Evolutionary conservation across 2,113 vertebrate genomes (phyloP).

Genomic region (Nematolebias whitei): DNA sequence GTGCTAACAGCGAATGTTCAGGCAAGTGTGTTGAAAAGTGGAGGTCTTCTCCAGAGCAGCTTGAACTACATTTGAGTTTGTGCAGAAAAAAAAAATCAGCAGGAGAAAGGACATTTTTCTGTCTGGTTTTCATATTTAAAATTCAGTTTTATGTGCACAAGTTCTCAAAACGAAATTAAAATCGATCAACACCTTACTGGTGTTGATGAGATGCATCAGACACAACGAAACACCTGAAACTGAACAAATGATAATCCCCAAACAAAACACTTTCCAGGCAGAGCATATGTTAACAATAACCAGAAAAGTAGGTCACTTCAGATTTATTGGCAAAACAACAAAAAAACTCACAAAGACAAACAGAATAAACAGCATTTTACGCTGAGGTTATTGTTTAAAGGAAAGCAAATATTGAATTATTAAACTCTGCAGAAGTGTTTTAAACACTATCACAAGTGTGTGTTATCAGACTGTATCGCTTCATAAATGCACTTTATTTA

Average conservation of each 20-base stretch:
- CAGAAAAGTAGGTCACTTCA: slow-evolving; percentile 31
- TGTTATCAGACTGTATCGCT: background rate
- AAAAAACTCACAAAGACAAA: background rate
- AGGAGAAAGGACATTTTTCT: slow-evolving; percentile 19
- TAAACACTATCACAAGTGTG: background rate
- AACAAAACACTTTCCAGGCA: slow-evolving; percentile 11
- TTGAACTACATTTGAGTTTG: slow-evolving; percentile 30
- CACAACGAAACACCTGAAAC: background rate
- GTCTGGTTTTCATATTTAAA: slow-evolving; percentile 12
- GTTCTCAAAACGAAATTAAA: background rate
- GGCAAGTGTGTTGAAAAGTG: slow-evolving; percentile 3
- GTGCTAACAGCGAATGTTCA: slow-evolving; percentile 44
- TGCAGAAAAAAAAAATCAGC: slow-evolving; percentile 5
- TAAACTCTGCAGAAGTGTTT: background rate
- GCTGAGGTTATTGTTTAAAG: slow-evolving; percentile 7
- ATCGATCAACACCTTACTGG: no score
- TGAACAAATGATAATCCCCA: slow-evolving; percentile 23
- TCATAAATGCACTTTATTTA: no score
- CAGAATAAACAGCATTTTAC: slow-evolving; percentile 17
- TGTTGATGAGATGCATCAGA: no score
- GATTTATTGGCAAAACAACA: background rate
- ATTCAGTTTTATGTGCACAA: background rate
- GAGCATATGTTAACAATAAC: slow-evolving; percentile 21
- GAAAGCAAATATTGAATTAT: background rate
- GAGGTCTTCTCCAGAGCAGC: slow-evolving; percentile 20